Conservation (phyloP, 1,140 invertebrate genomes). For the Pomacea maculata region DNA sequence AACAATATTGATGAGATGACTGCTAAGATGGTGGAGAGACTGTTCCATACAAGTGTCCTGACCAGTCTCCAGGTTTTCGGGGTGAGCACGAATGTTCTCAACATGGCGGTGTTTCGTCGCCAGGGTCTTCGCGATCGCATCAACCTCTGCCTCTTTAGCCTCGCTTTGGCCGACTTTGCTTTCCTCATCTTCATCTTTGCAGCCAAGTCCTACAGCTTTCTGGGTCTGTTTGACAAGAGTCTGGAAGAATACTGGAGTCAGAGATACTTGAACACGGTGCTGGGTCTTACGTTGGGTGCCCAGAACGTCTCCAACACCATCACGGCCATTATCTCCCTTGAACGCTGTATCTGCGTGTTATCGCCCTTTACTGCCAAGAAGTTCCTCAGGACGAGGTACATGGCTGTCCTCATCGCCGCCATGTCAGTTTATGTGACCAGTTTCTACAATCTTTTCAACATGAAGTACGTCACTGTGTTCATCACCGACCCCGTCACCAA, state of each 20-base stretch:
- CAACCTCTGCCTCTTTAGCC: slow-evolving; percentile 11
- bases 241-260: slow-evolving; percentile 16
- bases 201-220: slow-evolving; percentile 12
- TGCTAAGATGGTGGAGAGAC: not conserved
- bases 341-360: slow-evolving; percentile 16
- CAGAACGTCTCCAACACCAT: slow-evolving; percentile 10
- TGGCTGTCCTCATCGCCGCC: not conserved
- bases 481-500: not conserved
- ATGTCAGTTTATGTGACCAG: slow-evolving; percentile 6
- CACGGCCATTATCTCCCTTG: slow-evolving; percentile 7
- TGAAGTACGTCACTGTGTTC: not conserved
- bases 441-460: slow-evolving; percentile 8
- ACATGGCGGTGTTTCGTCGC: slow-evolving; percentile 1
- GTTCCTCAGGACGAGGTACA: slow-evolving; percentile 11
- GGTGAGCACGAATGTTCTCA: slow-evolving; percentile 11
- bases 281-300: slow-evolving; percentile 1
- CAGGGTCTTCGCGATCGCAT: slow-evolving; percentile 11
- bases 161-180: slow-evolving; percentile 8
- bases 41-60: not conserved
- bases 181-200: slow-evolving; percentile 1
- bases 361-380: slow-evolving; percentile 9
- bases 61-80: slow-evolving; percentile 5
- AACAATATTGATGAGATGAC: slow-evolving; percentile 5
- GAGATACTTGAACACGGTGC: slow-evolving; percentile 7
- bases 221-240: not conserved